Percentiles rank a stretch among this genome's conserved stretches.
These are phyloP conservation scores for Drosophila barbarae DNA, from an alignment of 2,888 invertebrate genomes.

Conservation along the genomic window DNA sequence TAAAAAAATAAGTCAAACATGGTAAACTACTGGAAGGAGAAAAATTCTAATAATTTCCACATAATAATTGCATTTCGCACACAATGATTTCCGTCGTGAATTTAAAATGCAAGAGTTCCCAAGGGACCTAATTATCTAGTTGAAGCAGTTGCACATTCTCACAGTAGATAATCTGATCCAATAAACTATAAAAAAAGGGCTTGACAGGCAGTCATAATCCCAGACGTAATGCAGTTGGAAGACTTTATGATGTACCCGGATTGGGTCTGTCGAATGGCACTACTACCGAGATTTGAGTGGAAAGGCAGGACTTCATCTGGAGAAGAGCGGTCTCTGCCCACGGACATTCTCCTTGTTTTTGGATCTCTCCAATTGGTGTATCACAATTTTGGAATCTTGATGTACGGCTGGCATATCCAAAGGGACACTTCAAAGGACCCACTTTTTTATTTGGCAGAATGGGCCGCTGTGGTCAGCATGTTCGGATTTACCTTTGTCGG, in stretches of 20 bases:
- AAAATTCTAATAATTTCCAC: too few relatives aligned
- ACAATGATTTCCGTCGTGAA: too few relatives aligned
- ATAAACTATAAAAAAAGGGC: neutral
- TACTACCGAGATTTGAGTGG: conserved; percentile 9
- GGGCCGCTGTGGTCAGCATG: neutral
- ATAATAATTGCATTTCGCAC: too few relatives aligned
- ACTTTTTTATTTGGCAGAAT: neutral
- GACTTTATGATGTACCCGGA: conserved; percentile 18
- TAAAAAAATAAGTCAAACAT: too few relatives aligned
- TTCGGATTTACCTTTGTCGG: conserved; percentile 8
- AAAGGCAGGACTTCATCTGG: neutral
- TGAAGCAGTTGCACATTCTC: conserved; percentile 13
- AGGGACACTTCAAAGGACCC: too few relatives aligned
- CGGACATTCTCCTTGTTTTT: neutral
- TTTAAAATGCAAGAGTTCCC: neutral
- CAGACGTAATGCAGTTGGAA: conserved; percentile 10
- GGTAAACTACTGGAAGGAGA: too few relatives aligned
- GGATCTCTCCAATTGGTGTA: neutral
- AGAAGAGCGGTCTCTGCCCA: neutral
- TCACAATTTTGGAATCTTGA: neutral
- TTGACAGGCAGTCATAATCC: neutral
- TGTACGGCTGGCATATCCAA: neutral
- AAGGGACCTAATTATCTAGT: neutral
- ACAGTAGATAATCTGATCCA: neutral
- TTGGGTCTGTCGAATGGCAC: neutral